A percentile compares a stretch with the other conserved stretches of the same genome.
These are phyloP conservation scores for Drosophila malerkotliana DNA, from an alignment of 1,140 invertebrate genomes.

Conservation along the genomic window DNA sequence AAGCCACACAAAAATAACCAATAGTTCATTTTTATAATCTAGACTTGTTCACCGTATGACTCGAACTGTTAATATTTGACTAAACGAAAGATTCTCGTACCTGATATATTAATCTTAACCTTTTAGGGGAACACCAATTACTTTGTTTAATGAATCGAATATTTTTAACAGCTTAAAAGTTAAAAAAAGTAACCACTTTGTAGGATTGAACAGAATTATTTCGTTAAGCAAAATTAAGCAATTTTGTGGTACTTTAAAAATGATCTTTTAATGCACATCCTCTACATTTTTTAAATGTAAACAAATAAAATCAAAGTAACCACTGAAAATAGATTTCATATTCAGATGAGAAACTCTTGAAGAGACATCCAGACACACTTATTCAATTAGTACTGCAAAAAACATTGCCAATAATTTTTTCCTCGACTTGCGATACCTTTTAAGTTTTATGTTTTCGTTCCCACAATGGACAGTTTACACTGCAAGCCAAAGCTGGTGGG, in stretches of 20 bases:
- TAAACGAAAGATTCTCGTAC: too few species aligned
- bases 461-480: constrained; percentile 4
- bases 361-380: background rate
- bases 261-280: too few species aligned
- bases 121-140: too few species aligned
- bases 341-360: background rate
- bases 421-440: background rate
- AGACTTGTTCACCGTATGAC: background rate
- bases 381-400: background rate
- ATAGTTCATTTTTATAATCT: constrained; percentile 1
- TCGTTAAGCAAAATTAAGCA: too few species aligned
- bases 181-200: too few species aligned
- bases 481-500: constrained; percentile 19
- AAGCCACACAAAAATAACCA: background rate
- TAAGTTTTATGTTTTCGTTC: background rate
- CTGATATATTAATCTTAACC: too few species aligned
- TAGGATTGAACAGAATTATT: too few species aligned
- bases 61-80: background rate
- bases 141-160: background rate
- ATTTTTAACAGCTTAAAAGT: background rate
- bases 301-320: background rate
- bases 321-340: background rate
- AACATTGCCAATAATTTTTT: background rate
- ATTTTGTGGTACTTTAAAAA: too few species aligned
- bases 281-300: too few species aligned